Percentiles rank a stretch among this genome's conserved stretches.
Evolutionary conservation across 2,888 invertebrate genomes (phyloP).

Genomic region (Polyommatus icarus): DNA sequence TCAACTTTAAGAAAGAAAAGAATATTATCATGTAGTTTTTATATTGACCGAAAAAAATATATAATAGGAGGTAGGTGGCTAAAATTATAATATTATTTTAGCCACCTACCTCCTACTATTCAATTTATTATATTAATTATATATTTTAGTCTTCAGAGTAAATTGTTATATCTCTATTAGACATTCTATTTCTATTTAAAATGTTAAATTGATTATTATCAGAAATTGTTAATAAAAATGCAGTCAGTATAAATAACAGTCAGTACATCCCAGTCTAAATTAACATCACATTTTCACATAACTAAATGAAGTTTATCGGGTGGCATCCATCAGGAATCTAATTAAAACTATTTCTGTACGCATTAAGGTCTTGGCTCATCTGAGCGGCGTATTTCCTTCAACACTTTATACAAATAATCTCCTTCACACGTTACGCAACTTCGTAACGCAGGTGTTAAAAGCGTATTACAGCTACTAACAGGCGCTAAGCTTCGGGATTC

Average conservation of each 20-base stretch:
- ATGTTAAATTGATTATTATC: no score
- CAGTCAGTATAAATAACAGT: neutral
- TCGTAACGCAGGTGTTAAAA: constrained; percentile 74
- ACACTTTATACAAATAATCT: constrained; percentile 58
- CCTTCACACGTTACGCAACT: constrained; percentile 60
- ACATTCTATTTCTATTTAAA: no score
- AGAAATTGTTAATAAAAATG: neutral
- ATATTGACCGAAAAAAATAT: no score
- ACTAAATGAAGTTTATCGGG: constrained; percentile 38
- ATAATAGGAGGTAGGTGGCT: no score
- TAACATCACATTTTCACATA: constrained; percentile 14
- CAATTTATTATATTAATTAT: no score
- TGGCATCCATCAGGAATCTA: constrained; percentile 44
- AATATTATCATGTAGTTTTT: no score
- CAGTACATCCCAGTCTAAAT: neutral
- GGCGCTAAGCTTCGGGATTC: constrained; percentile 72
- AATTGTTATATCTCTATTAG: no score
- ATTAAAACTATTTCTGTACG: constrained; percentile 48
- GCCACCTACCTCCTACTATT: no score
- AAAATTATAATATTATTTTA: no score
- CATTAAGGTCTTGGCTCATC: constrained; percentile 43
- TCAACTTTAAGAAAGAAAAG: no score
- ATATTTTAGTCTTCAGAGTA: no score
- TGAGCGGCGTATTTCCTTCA: constrained; percentile 54
- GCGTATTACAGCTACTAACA: constrained; percentile 75